Conservation (phyloP, 2,113 vertebrate genomes). For the Labrus mixtus region DNA sequence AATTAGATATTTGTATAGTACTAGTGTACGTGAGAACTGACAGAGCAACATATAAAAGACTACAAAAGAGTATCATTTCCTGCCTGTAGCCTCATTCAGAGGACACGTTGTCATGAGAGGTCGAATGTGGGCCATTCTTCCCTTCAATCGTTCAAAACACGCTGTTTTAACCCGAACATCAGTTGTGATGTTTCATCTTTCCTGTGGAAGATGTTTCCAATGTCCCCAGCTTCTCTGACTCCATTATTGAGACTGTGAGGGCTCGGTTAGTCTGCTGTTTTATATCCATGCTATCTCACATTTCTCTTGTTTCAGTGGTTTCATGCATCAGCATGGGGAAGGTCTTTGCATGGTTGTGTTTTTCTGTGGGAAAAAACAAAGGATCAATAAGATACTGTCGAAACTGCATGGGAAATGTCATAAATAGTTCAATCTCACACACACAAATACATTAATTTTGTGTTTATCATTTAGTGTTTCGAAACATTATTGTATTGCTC, state of each 20-base stretch:
- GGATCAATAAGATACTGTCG: background rate
- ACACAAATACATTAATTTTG: too few species aligned
- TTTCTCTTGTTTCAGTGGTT: background rate
- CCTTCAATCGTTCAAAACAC: conserved; percentile 6
- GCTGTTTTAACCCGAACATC: background rate
- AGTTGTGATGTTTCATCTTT: conserved; percentile 5
- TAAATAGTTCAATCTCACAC: too few species aligned
- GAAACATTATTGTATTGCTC: too few species aligned
- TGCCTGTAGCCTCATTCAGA: background rate
- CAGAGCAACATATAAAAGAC: background rate
- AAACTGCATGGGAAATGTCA: background rate
- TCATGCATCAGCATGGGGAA: conserved; percentile 56
- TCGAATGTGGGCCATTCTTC: background rate
- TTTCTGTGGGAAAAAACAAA: conserved; percentile 65
- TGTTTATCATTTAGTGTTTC: too few species aligned
- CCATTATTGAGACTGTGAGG: background rate
- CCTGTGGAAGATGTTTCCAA: background rate
- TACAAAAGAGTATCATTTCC: background rate
- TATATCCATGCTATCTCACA: background rate
- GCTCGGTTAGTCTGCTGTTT: too few species aligned
- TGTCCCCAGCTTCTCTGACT: background rate
- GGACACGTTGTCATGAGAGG: conserved; percentile 1
- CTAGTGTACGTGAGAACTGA: background rate
- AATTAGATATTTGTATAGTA: background rate
- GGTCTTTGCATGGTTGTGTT: conserved; percentile 46